phyloP scores from a whole-genome alignment of 2,888 invertebrate species.

The Thereva unica region DNA sequence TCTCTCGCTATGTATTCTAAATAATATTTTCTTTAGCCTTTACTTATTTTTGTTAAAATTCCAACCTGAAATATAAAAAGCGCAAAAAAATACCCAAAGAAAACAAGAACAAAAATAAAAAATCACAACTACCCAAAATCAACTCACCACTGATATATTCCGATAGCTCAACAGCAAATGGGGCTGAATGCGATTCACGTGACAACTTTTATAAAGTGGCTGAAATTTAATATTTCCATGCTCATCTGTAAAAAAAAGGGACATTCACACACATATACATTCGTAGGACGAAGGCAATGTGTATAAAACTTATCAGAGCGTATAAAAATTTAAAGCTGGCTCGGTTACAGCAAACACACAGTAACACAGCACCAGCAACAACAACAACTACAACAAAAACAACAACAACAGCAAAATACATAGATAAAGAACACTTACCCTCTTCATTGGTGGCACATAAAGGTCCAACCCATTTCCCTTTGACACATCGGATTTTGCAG shows the following conservation, averaged over 20 bases:
- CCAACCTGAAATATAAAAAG: too few species aligned
- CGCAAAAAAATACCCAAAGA: too few species aligned
- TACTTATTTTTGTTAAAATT: too few species aligned
- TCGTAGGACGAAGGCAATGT: constrained; percentile 38
- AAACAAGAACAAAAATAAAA: too few species aligned
- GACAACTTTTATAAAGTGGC: constrained; percentile 75
- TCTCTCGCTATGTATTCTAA: too few species aligned
- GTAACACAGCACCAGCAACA: too few species aligned
- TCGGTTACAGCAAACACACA: too few species aligned
- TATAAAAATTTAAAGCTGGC: too few species aligned
- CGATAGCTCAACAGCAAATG: constrained; percentile 73
- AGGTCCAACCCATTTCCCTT: constrained; percentile 84
- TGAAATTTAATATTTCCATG: constrained; percentile 66
- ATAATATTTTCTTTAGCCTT: too few species aligned
- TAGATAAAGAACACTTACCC: constrained; percentile 61
- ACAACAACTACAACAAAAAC: background rate
- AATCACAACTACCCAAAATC: background rate
- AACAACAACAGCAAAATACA: constrained; percentile 3
- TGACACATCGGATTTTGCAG: constrained; percentile 83
- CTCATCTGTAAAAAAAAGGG: constrained; percentile 62
- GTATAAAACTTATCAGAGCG: background rate
- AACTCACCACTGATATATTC: constrained; percentile 74
- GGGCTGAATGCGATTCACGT: constrained; percentile 70
- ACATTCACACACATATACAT: constrained; percentile 40
- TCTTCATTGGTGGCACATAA: constrained; percentile 72